Conservation (phyloP, 2,888 invertebrate species). For the Punctoribates punctum region DNA sequence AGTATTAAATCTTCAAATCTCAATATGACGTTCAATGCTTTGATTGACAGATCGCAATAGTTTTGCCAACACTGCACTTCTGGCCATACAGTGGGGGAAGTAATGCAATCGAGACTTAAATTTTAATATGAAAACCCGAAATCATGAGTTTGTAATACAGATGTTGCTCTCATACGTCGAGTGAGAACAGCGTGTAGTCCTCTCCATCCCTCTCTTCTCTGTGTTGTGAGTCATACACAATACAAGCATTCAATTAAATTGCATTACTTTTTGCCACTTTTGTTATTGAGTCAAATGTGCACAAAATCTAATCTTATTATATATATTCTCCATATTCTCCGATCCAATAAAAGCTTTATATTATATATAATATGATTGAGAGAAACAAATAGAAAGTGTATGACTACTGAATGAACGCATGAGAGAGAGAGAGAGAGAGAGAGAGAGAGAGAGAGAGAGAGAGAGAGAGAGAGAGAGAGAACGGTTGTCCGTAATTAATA, state of each 20-base stretch:
- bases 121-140: slow-evolving; percentile 29
- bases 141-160: slow-evolving; percentile 34
- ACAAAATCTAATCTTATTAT: slow-evolving; percentile 13
- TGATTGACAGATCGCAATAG: slow-evolving; percentile 11
- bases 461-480: slow-evolving; percentile 8
- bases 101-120: slow-evolving; percentile 8
- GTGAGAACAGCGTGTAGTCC: slow-evolving; percentile 16
- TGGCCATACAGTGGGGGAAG: background rate
- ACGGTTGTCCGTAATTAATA: slow-evolving; percentile 25
- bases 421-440: slow-evolving; percentile 7
- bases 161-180: slow-evolving; percentile 29
- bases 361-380: slow-evolving; percentile 28
- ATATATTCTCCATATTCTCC: slow-evolving; percentile 25
- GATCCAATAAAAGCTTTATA: slow-evolving; percentile 30
- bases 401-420: background rate
- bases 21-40: slow-evolving; percentile 2
- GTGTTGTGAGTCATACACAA: slow-evolving; percentile 30
- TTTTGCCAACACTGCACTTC: background rate
- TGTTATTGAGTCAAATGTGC: slow-evolving; percentile 33
- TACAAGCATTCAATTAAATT: slow-evolving; percentile 28
- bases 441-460: slow-evolving; percentile 28
- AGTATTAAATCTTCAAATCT: background rate
- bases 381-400: background rate
- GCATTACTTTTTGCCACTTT: slow-evolving; percentile 18
- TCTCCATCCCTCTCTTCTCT: background rate